Evolutionary conservation across 2,113 vertebrate genomes (phyloP).

Genomic region (Hydropotes inermis): DNA sequence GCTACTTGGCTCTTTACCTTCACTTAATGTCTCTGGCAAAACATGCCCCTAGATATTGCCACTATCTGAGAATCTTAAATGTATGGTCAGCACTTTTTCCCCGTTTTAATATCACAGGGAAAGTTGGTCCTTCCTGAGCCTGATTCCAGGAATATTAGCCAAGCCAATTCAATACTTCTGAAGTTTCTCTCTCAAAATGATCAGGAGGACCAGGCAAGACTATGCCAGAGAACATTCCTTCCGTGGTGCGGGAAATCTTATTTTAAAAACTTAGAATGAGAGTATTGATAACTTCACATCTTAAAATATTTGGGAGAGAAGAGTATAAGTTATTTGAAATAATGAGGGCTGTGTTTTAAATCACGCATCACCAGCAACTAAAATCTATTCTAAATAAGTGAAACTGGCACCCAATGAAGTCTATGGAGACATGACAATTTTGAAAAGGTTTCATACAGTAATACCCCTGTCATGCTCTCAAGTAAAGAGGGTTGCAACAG

Average conservation of each 20-base stretch:
- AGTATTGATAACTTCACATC: neutral
- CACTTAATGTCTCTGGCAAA: neutral
- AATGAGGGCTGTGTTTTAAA: neutral
- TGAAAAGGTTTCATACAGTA: neutral
- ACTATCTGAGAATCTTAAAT: neutral
- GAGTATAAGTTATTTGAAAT: neutral
- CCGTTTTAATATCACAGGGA: neutral
- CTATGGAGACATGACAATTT: neutral
- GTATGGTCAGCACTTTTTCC: neutral
- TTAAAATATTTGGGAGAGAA: neutral
- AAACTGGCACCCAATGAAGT: neutral
- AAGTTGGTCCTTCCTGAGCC: neutral
- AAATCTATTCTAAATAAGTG: neutral
- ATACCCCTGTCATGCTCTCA: neutral
- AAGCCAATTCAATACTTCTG: neutral
- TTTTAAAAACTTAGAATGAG: neutral
- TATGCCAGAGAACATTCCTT: neutral
- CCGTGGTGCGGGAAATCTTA: neutral
- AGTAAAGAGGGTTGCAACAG: neutral
- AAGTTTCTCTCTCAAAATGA: conserved; percentile 19
- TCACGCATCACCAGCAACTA: neutral
- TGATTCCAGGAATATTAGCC: neutral
- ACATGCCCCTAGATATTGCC: neutral
- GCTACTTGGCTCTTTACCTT: neutral
- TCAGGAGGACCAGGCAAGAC: neutral